Conservation (phyloP, 2,113 vertebrate genomes). For the Ceyx melanurus region DNA sequence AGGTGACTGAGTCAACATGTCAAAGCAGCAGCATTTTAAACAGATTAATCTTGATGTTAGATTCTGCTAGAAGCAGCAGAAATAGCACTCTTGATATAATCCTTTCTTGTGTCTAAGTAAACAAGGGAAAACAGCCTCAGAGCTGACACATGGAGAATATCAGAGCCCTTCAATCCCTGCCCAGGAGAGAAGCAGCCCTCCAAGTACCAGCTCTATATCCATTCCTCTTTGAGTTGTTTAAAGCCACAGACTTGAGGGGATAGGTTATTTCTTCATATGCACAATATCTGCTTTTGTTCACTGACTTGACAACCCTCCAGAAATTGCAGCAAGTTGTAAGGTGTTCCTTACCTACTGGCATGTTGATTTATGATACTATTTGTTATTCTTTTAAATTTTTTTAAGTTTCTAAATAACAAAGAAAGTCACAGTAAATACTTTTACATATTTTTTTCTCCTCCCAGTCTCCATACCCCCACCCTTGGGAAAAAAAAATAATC, state of each 20-base stretch:
- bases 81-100: not conserved
- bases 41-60: not conserved
- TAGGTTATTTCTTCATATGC: not conserved
- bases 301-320: not conserved
- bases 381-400: not conserved
- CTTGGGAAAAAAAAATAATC: not conserved
- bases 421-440: not conserved
- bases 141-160: not conserved
- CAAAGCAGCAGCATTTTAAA: not conserved
- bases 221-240: not conserved
- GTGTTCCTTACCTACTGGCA: not conserved
- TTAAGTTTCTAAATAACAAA: not conserved
- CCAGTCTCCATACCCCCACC: accelerated
- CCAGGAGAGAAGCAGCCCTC: not conserved
- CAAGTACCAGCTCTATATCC: not conserved
- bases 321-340: not conserved
- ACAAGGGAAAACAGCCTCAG: not conserved
- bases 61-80: conserved; percentile 1
- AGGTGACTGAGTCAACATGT: not conserved
- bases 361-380: not conserved
- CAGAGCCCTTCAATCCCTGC: not conserved
- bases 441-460: not conserved
- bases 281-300: not conserved
- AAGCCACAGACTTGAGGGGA: not conserved
- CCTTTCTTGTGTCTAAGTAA: not conserved